These are phyloP conservation scores for Sialia sialis DNA, from an alignment of 2,113 vertebrate genomes.

Conservation along the genomic window DNA sequence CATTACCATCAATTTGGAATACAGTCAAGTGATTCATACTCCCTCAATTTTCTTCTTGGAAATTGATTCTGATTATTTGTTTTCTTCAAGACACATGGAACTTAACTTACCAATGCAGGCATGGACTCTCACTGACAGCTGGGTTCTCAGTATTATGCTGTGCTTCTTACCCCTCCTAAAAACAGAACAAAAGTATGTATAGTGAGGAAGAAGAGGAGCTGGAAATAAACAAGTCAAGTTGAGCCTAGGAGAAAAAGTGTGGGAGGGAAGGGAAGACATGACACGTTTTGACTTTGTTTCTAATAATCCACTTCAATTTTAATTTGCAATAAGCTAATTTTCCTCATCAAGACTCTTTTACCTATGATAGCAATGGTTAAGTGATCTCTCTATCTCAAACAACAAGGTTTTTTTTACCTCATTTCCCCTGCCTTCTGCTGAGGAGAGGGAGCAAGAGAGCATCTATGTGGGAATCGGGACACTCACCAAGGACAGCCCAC, in stretches of 20 bases:
- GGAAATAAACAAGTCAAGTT: neutral
- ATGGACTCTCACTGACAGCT: constrained; percentile 92
- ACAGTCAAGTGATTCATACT: neutral
- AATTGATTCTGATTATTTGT: neutral
- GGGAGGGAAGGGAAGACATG: neutral
- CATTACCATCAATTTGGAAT: neutral
- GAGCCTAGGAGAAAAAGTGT: neutral
- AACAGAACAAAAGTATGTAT: neutral
- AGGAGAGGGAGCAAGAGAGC: accelerated
- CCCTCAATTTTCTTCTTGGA: neutral
- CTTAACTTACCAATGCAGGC: constrained; percentile 92
- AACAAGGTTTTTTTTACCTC: neutral
- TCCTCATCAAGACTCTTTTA: neutral
- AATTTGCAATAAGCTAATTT: neutral
- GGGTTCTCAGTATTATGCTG: constrained; percentile 89
- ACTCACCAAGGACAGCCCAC: neutral
- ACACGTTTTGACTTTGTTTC: neutral
- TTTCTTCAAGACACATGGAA: neutral
- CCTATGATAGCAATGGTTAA: neutral
- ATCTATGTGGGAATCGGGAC: neutral
- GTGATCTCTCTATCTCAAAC: neutral
- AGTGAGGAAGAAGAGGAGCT: neutral
- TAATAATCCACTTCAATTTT: neutral
- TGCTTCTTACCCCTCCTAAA: constrained; percentile 90
- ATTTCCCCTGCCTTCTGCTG: neutral